phyloP scores from a whole-genome alignment of 1,140 invertebrate genomes.

The Stratiolaelaps scimitus region DNA sequence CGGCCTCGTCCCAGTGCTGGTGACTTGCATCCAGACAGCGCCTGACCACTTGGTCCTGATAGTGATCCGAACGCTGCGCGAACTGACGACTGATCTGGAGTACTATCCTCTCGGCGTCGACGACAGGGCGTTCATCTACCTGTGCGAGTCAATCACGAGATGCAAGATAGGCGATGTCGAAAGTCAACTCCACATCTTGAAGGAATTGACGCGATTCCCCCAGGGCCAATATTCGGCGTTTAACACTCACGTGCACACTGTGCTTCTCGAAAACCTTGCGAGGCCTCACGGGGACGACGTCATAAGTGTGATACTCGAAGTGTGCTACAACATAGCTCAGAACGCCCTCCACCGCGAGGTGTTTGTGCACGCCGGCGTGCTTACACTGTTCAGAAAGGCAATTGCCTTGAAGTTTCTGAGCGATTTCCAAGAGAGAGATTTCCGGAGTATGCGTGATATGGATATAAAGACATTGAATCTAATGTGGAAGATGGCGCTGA shows the following conservation, averaged over 20 bases:
- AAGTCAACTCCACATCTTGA: not conserved
- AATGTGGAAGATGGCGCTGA: not conserved
- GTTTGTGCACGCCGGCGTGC: not conserved
- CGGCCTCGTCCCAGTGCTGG: constrained; percentile 3
- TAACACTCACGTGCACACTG: not conserved
- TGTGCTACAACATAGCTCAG: not conserved
- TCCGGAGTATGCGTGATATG: not conserved
- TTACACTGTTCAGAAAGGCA: not conserved
- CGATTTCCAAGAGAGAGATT: not conserved
- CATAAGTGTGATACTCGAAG: not conserved
- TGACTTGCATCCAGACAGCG: constrained; percentile 7
- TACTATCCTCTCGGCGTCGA: not conserved
- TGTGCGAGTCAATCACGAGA: not conserved
- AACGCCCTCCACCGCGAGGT: not conserved
- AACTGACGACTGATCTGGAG: not conserved
- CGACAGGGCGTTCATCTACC: not conserved
- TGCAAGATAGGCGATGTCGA: not conserved
- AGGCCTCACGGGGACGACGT: not conserved
- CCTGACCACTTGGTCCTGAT: not conserved
- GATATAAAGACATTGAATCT: too few relatives aligned
- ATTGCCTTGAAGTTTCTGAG: not conserved
- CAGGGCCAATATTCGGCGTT: not conserved
- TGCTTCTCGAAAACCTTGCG: not conserved
- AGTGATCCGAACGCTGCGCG: not conserved
- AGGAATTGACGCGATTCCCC: not conserved